Evolutionary conservation across 2,113 vertebrate species (phyloP).

Genomic region (Dipodomys spectabilis): DNA sequence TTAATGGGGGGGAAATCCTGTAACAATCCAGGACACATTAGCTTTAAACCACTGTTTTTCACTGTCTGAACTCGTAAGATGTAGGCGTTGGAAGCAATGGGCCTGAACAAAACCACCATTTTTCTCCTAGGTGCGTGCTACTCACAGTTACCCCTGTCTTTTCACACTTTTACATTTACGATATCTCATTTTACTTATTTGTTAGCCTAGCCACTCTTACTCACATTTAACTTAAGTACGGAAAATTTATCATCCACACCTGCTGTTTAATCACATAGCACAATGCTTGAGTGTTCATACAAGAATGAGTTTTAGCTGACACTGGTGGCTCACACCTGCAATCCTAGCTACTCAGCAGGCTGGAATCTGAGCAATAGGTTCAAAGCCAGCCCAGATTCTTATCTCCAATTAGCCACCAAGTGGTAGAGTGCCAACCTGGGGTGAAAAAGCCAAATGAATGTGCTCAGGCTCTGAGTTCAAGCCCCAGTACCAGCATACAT

Average conservation of each 20-base stretch:
- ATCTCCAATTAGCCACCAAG: no score
- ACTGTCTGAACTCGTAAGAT: neutral
- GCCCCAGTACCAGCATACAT: no score
- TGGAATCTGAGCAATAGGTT: no score
- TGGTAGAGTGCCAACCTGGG: no score
- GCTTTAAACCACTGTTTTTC: neutral
- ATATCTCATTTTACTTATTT: neutral
- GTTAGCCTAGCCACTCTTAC: neutral
- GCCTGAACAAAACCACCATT: neutral
- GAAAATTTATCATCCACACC: neutral
- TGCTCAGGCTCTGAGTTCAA: no score
- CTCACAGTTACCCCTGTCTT: neutral
- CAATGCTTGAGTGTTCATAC: neutral
- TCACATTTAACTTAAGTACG: neutral
- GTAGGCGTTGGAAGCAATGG: neutral
- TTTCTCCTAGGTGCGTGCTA: neutral
- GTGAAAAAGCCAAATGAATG: no score
- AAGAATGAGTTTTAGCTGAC: neutral
- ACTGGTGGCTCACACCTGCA: no score
- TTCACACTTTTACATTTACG: neutral
- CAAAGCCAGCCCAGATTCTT: no score
- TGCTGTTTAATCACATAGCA: neutral
- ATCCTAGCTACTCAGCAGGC: no score
- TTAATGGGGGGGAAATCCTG: constrained; percentile 24
- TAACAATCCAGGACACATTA: neutral